These are phyloP conservation scores for Strigamia maritima DNA, from an alignment of 2,888 invertebrate species.

Conservation along the genomic window DNA sequence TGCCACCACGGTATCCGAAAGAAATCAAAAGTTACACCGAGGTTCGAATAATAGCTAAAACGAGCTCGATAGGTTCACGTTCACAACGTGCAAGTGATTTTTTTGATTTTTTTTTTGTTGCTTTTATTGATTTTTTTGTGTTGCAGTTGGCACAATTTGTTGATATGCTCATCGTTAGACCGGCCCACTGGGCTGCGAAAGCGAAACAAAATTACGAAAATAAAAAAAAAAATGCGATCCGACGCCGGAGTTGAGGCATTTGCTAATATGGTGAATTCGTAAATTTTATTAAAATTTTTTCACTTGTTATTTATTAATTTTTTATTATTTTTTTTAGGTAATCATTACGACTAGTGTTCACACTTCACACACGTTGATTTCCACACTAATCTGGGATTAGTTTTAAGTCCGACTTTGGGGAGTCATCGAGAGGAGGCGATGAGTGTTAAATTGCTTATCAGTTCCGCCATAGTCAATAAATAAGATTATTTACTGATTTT, in stretches of 20 bases:
- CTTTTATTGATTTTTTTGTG: no score
- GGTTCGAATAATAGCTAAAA: background rate
- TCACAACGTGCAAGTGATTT: background rate
- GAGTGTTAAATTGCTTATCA: constrained; percentile 83
- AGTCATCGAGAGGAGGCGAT: constrained; percentile 73
- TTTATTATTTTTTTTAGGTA: no score
- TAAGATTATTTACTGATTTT: no score
- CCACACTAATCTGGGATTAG: constrained; percentile 79
- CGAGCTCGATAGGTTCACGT: background rate
- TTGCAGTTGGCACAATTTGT: background rate
- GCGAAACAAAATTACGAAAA: background rate
- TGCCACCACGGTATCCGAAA: background rate
- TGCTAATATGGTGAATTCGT: background rate
- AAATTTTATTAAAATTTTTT: background rate
- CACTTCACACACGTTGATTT: constrained; percentile 71
- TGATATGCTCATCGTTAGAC: background rate
- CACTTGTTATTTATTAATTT: no score
- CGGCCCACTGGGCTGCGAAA: background rate
- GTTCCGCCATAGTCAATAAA: no score
- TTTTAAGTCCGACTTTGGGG: constrained; percentile 81
- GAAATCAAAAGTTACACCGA: background rate
- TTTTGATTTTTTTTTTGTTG: no score
- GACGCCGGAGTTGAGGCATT: background rate
- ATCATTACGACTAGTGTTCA: no score
- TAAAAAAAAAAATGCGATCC: background rate